Percentiles rank a stretch among this genome's conserved stretches.
Conservation (phyloP, 2,113 vertebrate species). For the Stigmatopora argus region DNA sequence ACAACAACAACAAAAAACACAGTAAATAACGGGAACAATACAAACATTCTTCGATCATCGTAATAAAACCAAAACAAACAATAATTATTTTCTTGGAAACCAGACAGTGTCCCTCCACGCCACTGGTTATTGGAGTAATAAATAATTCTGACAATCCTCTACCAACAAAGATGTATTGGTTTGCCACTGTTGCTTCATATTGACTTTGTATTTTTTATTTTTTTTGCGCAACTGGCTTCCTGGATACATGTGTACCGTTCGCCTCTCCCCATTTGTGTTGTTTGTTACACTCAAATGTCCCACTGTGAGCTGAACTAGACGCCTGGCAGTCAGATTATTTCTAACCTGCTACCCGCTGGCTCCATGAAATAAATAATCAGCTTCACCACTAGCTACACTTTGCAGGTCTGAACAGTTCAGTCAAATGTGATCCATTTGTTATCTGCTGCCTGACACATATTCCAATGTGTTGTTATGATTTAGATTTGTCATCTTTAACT, state of each 20-base stretch:
- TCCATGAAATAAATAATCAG: background rate
- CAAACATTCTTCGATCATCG: background rate
- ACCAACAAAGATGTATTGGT: slow-evolving; percentile 1
- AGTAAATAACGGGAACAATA: background rate
- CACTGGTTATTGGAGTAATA: slow-evolving; percentile 1
- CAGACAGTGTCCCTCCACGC: background rate
- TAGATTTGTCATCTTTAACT: slow-evolving; percentile 5
- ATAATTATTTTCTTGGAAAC: slow-evolving; percentile 1
- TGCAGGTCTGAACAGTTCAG: background rate
- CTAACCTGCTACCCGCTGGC: background rate
- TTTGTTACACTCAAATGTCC: slow-evolving; percentile 7
- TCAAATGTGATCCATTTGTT: background rate
- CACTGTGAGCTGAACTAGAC: background rate
- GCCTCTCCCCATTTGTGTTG: background rate
- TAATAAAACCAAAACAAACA: slow-evolving; percentile 4
- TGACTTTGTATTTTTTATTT: background rate
- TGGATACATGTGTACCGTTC: background rate
- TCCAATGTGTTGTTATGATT: background rate
- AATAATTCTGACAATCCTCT: background rate
- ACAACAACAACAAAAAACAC: background rate
- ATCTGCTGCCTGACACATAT: background rate
- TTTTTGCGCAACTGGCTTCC: background rate
- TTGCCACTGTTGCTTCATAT: background rate
- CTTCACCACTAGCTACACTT: background rate
- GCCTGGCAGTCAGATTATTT: background rate